phyloP scores from a whole-genome alignment of 1,140 invertebrate genomes.

The Drosophila asahinai region DNA sequence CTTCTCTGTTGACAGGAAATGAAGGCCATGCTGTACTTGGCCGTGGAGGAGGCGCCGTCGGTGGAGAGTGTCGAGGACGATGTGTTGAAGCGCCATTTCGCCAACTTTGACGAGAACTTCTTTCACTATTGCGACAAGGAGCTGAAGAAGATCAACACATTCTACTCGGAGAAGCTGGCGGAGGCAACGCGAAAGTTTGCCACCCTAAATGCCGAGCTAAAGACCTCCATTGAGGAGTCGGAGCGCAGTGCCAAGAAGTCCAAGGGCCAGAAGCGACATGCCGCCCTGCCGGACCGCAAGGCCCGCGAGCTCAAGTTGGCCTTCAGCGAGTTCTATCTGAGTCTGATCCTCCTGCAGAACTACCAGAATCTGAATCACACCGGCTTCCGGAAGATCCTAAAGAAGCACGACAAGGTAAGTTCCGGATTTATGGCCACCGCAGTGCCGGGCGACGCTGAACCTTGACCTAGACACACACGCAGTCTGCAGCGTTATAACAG shows the following conservation, averaged over 20 bases:
- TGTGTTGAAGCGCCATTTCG: conserved; percentile 94
- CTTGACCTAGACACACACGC: conserved; percentile 13
- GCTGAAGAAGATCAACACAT: conserved; percentile 98
- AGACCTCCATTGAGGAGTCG: conserved; percentile 90
- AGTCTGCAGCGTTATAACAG: conserved; percentile 6
- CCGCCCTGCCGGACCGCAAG: conserved; percentile 90
- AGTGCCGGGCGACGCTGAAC: neutral
- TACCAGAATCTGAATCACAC: conserved; percentile 99
- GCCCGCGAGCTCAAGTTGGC: conserved; percentile 96
- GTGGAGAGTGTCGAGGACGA: conserved; percentile 95
- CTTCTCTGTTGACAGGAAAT: conserved; percentile 90
- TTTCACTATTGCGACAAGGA: conserved; percentile 98
- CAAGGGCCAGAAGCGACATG: conserved; percentile 86
- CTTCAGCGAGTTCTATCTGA: conserved; percentile 99
- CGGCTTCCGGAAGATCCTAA: conserved; percentile 99
- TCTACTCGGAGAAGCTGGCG: conserved; percentile 98
- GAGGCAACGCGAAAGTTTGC: conserved; percentile 98
- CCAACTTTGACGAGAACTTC: conserved; percentile 98
- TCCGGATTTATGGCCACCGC: conserved; percentile 24
- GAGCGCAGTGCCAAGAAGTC: conserved; percentile 86
- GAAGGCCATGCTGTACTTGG: conserved; percentile 95
- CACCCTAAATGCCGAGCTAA: conserved; percentile 95
- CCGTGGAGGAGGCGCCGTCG: conserved; percentile 95
- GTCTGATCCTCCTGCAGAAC: conserved; percentile 96
- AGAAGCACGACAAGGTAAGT: conserved; percentile 99